These are phyloP conservation scores for Dendrolimus punctatus DNA, from an alignment of 1,140 invertebrate species.

Conservation along the genomic window DNA sequence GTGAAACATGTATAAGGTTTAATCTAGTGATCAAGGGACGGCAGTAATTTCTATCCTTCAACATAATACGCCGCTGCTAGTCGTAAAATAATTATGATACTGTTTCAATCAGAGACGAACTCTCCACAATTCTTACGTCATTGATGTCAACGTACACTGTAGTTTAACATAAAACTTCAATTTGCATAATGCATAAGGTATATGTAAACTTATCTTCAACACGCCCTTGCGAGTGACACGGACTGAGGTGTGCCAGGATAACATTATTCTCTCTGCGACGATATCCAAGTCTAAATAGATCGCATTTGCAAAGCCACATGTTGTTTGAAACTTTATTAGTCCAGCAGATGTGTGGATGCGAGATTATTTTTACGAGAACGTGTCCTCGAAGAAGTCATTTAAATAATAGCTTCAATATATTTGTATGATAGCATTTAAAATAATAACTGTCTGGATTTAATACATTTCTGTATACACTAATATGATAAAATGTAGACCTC, in stretches of 20 bases:
- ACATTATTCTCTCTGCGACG: constrained; percentile 61
- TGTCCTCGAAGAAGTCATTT: neutral
- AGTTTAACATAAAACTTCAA: constrained; percentile 66
- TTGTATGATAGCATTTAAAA: neutral
- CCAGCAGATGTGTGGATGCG: constrained; percentile 6
- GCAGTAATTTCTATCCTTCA: too few species aligned
- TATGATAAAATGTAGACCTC: too few species aligned
- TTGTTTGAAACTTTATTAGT: constrained; percentile 22
- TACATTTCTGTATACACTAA: too few species aligned
- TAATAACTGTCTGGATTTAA: neutral
- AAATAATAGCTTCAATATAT: too few species aligned
- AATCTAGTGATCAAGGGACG: too few species aligned
- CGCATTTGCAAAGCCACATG: constrained; percentile 45
- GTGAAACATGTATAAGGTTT: too few species aligned
- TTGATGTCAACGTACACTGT: constrained; percentile 8
- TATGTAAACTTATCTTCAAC: constrained; percentile 68
- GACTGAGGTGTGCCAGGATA: constrained; percentile 59
- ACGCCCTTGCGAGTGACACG: constrained; percentile 62
- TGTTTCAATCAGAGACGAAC: too few species aligned
- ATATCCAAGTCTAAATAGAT: constrained; percentile 62
- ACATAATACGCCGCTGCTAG: too few species aligned
- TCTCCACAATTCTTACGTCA: too few species aligned
- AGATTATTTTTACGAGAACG: constrained; percentile 16
- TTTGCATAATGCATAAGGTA: constrained; percentile 69
- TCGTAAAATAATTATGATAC: too few species aligned